Base-by-base conservation (phyloP, 2,113 vertebrate species). In the Thryonomys swinderianus region DNA sequence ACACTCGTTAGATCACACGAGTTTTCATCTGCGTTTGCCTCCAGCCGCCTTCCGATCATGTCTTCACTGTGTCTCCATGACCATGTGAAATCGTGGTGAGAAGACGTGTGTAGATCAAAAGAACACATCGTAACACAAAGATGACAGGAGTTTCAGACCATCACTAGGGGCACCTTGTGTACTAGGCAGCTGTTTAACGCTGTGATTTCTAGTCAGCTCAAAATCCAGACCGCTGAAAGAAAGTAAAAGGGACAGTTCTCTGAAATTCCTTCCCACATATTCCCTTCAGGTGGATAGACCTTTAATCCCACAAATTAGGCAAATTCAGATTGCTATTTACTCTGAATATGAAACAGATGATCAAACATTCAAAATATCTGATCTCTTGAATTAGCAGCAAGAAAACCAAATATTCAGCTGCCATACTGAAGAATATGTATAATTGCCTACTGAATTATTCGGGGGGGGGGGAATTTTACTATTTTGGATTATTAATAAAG, bases 401-500 rank as follows among this genome's bases (percentile, higher is more conserved):
- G 32, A 4, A 92, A 93, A 27, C 14, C 79, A 84, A 7, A 18
- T 37, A 66, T 21, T 2, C 1, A 32, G 79, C 17, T 51, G 14
- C 34, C 12, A 73, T 66, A 59, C 67, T 79, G 12, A n/a, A n/a
- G n/a, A n/a, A n/a, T n/a, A n/a, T n/a, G n/a, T n/a, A n/a, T n/a
- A n/a, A n/a, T n/a, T n/a, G n/a, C n/a, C n/a, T n/a, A n/a, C n/a
- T n/a, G n/a, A n/a, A 20, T 62, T 48, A 48, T 66, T 78, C 85
- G 67, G 81, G 5, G 16, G 14, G 67, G 81, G 5, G 16, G 14
- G n/a, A 30, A 79, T 59, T n/a, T 87, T 32, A 42, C 18, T 32
- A 78, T 69, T 81, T 53, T 89, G n/a, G 23, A 73, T 79, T n/a
- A n/a, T 45, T 85, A 83, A 69, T 73, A 57, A 96, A 81, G 59